Conservation (phyloP, 2,888 invertebrate species). For the Agrochola litura region DNA sequence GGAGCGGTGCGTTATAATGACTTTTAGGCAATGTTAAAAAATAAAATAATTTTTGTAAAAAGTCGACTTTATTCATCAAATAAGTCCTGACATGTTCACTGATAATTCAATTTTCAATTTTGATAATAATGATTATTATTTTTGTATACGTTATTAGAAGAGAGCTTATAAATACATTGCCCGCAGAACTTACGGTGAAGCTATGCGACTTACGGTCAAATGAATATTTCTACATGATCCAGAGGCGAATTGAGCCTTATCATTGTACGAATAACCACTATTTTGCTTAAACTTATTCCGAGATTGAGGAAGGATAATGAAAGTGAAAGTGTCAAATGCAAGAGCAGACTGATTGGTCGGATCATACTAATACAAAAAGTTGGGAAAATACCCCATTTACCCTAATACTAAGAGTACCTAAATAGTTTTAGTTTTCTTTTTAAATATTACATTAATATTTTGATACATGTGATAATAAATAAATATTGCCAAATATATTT, state of each 20-base stretch:
- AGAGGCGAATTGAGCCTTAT: neutral
- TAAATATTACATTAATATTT: neutral
- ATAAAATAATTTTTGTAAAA: neutral
- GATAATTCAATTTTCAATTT: slow-evolving; percentile 26
- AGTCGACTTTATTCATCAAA: slow-evolving; percentile 66
- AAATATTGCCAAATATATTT: slow-evolving; percentile 9
- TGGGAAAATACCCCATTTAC: neutral
- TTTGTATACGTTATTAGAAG: slow-evolving; percentile 16
- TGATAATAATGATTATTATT: slow-evolving; percentile 21
- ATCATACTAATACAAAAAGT: neutral
- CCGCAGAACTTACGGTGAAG: neutral
- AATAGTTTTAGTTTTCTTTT: neutral
- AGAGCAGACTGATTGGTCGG: neutral
- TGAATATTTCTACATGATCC: neutral
- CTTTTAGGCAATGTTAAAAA: neutral
- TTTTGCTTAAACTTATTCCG: neutral
- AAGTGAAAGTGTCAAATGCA: slow-evolving; percentile 16
- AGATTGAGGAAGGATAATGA: neutral
- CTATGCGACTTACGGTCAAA: neutral
- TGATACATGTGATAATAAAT: neutral
- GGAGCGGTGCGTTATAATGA: too few relatives aligned
- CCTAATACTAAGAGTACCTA: slow-evolving; percentile 19
- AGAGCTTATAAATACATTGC: slow-evolving; percentile 37
- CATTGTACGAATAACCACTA: accelerated
- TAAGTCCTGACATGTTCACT: slow-evolving; percentile 67